A percentile compares a stretch with the other conserved stretches of the same genome.
Evolutionary conservation across 2,797 vertebrate species (phyloP).

Genomic region (Ciconia nigra): DNA sequence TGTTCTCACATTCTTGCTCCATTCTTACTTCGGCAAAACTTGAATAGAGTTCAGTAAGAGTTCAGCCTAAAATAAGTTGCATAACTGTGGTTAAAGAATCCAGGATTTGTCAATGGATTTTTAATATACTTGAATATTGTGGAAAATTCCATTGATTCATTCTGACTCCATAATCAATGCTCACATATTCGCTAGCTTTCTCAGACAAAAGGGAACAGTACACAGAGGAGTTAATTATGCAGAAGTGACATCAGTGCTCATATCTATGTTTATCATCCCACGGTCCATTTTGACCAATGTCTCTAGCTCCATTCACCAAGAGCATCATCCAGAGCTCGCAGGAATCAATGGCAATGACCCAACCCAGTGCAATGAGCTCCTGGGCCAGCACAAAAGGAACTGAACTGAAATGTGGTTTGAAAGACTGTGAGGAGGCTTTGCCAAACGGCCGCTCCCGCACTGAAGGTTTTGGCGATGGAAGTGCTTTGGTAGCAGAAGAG

Average conservation of each 20-base stretch:
- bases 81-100: neutral
- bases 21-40: neutral
- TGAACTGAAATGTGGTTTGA: neutral
- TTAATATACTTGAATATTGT: neutral
- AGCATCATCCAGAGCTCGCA: neutral
- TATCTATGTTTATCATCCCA: neutral
- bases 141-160: neutral
- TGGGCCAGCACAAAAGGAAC: neutral
- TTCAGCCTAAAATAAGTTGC: neutral
- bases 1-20: neutral
- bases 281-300: fast-evolving
- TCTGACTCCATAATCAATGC: neutral
- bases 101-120: neutral
- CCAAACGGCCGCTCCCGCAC: neutral
- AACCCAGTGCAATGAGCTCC: neutral
- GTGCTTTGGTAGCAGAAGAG: neutral
- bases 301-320: neutral
- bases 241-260: neutral
- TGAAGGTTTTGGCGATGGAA: neutral
- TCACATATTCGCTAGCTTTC: neutral
- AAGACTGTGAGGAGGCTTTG: neutral
- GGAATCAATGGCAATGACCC: neutral
- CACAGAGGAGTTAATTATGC: neutral
- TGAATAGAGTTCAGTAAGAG: neutral
- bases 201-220: neutral